Evolutionary conservation across 2,888 invertebrate genomes (phyloP).

Genomic region (Caenorhabditis sinica): DNA sequence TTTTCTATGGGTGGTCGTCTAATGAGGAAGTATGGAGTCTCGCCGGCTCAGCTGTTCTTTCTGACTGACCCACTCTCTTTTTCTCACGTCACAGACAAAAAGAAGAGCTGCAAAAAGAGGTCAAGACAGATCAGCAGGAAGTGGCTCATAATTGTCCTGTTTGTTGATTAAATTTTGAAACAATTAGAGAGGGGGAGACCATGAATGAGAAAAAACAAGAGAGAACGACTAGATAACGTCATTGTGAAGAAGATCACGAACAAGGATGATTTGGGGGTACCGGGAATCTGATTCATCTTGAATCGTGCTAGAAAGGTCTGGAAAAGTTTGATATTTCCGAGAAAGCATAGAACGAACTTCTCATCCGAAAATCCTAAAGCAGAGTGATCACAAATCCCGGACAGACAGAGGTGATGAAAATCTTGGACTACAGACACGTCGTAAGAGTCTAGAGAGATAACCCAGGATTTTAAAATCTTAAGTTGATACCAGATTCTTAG

Average conservation of each 20-base stretch:
- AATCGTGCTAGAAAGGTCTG: neutral
- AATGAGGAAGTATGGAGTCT: constrained; percentile 37
- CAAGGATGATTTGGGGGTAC: neutral
- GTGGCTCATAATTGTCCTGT: constrained; percentile 32
- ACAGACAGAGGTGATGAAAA: too few species aligned
- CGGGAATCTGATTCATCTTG: constrained; percentile 11
- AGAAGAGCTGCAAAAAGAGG: constrained; percentile 6
- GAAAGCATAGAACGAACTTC: neutral
- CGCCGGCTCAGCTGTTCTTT: constrained; percentile 52
- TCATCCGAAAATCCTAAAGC: neutral
- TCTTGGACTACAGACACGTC: too few species aligned
- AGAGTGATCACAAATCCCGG: neutral
- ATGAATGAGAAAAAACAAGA: constrained; percentile 2
- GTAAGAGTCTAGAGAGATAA: too few species aligned
- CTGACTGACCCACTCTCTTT: constrained; percentile 13
- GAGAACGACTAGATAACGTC: constrained; percentile 6
- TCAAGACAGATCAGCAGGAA: constrained; percentile 42
- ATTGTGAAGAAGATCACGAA: neutral
- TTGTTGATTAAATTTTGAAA: constrained; percentile 20
- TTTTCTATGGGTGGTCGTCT: constrained; percentile 35
- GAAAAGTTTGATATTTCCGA: neutral
- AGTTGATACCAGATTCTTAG: too few species aligned
- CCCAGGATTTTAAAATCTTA: too few species aligned
- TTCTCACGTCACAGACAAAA: neutral
- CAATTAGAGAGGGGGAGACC: constrained; percentile 8